Base-by-base conservation (phyloP, 2,113 vertebrate genomes). In the Epinephelus cyanopodus region DNA sequence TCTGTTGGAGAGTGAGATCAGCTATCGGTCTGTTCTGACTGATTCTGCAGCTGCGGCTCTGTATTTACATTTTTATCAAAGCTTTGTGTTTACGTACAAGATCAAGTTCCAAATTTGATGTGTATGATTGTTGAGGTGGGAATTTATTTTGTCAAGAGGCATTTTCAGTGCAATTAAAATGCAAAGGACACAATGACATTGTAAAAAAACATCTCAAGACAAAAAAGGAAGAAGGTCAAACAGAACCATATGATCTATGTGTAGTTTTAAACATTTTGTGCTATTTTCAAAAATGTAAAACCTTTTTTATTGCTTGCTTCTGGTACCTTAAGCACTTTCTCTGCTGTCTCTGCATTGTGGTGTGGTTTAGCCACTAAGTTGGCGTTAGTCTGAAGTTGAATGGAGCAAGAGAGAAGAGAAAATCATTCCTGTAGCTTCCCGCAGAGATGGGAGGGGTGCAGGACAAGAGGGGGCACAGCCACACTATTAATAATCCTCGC, bases 401-500 rank as follows among this genome's bases (percentile, higher is more conserved):
- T 19, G 18, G 25, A 75, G 76, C 1, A n/a, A 61, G 45, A 62
- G 12, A 4, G 12, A 45, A 42, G 37, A 64, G 63, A 81, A 66
- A 78, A 78, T 14, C 15, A 47, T 63, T 85, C 12, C 64, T 42
- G 50, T 39, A 11, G 23, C 48, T 62, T 23, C 17, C 54, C 9
- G 63, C 23, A 53, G 45, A 65, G 19, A 19, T 37, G 45, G 60
- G 74, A 71, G 48, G 67, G 39, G 80, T 47, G 54, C 21, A 53
- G 27, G 39, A 33, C 2, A 12, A 27, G 61, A 42, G 60, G 66
- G 29, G 81, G 19, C 47, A 33, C 42, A 48, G 39, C 21, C 4
- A 15, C 0, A 9, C 87, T 93, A 91, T 91, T 88, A 81, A 92
- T 93, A 94, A 71, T 27, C 82, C 47, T 21, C 1, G 13, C 58